These are phyloP conservation scores for Tetheella fluctuosa DNA, from an alignment of 2,888 invertebrate species.

Conservation along the genomic window DNA sequence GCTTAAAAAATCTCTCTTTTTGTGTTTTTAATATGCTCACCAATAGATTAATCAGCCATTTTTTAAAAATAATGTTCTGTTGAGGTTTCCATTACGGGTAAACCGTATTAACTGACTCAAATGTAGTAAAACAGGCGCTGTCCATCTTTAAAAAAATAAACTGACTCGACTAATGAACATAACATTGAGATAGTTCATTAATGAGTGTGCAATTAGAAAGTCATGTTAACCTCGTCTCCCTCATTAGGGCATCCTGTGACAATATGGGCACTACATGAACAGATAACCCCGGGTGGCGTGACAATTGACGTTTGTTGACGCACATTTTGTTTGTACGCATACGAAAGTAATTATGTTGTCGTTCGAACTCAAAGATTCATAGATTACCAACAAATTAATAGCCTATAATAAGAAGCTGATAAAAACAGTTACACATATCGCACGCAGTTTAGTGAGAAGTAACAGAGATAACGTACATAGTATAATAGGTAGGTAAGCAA, in stretches of 20 bases:
- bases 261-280: conserved; percentile 24
- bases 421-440: not conserved
- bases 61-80: no score
- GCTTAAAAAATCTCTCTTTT: no score
- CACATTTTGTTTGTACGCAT: conserved; percentile 45
- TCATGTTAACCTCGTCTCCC: conserved; percentile 46
- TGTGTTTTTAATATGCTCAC: no score
- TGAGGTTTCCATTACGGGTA: no score
- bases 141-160: not conserved
- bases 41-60: no score
- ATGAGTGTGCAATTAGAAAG: conserved; percentile 56
- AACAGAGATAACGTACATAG: no score
- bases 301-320: conserved; percentile 58
- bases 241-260: conserved; percentile 59
- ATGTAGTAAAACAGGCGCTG: not conserved
- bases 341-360: conserved; percentile 3
- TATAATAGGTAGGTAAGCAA: no score
- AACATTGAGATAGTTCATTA: not conserved
- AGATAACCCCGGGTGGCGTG: conserved; percentile 72
- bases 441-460: no score
- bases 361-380: not conserved
- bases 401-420: not conserved
- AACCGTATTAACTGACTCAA: not conserved
- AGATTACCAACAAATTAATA: conserved; percentile 7
- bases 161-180: not conserved